Evolutionary conservation across 2,888 invertebrate species (phyloP), one percentile per base, ranked within the genome.

Genomic region (Standfussiana lucernea): DNA sequence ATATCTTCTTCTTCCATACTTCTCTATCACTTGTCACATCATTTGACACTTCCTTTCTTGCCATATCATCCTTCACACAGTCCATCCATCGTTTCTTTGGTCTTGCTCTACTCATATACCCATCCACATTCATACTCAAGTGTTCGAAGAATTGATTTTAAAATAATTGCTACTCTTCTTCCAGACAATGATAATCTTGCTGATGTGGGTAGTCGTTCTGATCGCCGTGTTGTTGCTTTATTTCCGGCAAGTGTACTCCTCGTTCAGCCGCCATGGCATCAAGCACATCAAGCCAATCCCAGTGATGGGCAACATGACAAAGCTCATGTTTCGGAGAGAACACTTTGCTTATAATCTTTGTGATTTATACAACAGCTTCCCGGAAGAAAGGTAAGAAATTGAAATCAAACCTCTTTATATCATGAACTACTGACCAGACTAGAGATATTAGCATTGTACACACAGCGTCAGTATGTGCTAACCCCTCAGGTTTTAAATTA

Each of bases 261-360:
- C 84, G 37, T 93, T 93, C 79, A 88, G 79, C 18, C 83, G 74
- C 10, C 47, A 88, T 84, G 93, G 91, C 0, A 88, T 94, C 6
- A 93, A 91, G 78, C 77, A 89, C 64, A 50, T 88, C 0, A 84
- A 78, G 40, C 83, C 90, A 0, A 6, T 89, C 1, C 93, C 93
- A 6, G 32, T 92, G 1, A 7, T 94, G 21, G 93, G 94, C 6
- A 92, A 93, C 68, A 89, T 92, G 89, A 47, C 61, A 0, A 75
- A 59, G 1, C 6, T 90, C 0, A 0, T 89, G 0, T 50, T 90
- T 10, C 79, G 86, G 0, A 72, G 32, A 8, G 72, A 85, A 3
- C 91, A 92, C 70, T 80, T 92, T 1, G 77, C 81, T 50, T 87
- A 89, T 21, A 78, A 89, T 6, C 24, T 90, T 2, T 40, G 81